Conservation (phyloP, 2,888 invertebrate species). For the Harpagoxenus sublaevis region DNA sequence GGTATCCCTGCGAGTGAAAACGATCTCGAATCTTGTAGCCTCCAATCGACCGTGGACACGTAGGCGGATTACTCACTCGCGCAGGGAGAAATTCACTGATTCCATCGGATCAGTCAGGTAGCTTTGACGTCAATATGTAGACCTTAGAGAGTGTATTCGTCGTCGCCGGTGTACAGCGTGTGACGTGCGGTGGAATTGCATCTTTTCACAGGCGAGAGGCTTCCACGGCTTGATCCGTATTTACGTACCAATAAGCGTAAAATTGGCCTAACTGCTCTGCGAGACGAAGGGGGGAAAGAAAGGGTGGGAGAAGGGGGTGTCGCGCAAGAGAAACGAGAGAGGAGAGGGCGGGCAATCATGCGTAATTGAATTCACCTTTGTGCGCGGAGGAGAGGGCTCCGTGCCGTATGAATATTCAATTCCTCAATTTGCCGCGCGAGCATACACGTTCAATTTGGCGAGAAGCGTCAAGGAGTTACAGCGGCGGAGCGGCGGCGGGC, state of each 20-base stretch:
- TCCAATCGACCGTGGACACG: slow-evolving; percentile 40
- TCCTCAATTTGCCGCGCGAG: slow-evolving; percentile 80
- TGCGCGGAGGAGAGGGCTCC: slow-evolving; percentile 69
- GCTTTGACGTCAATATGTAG: slow-evolving; percentile 59
- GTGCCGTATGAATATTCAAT: slow-evolving; percentile 84
- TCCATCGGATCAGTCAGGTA: slow-evolving; percentile 33
- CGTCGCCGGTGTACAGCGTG: slow-evolving; percentile 27
- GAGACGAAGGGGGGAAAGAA: slow-evolving; percentile 30
- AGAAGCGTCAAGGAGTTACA: slow-evolving; percentile 74
- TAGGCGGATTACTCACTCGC: slow-evolving; percentile 46
- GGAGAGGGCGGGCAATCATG: slow-evolving; percentile 81
- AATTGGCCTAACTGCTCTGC: slow-evolving; percentile 83
- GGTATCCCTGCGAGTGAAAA: slow-evolving; percentile 17
- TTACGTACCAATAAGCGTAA: slow-evolving; percentile 85
- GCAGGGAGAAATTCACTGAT: slow-evolving; percentile 41
- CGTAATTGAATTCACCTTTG: slow-evolving; percentile 85
- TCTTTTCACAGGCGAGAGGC: slow-evolving; percentile 55
- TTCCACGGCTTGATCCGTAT: slow-evolving; percentile 76
- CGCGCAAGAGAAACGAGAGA: slow-evolving; percentile 12
- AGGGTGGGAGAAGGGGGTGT: slow-evolving; percentile 38
- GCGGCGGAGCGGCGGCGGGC: slow-evolving; percentile 46
- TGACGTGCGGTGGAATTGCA: slow-evolving; percentile 52
- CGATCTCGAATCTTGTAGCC: slow-evolving; percentile 44
- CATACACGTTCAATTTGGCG: slow-evolving; percentile 82
- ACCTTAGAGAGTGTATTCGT: slow-evolving; percentile 48